phyloP scores from a whole-genome alignment of 2,113 vertebrate genomes.

The Abramis brama region DNA sequence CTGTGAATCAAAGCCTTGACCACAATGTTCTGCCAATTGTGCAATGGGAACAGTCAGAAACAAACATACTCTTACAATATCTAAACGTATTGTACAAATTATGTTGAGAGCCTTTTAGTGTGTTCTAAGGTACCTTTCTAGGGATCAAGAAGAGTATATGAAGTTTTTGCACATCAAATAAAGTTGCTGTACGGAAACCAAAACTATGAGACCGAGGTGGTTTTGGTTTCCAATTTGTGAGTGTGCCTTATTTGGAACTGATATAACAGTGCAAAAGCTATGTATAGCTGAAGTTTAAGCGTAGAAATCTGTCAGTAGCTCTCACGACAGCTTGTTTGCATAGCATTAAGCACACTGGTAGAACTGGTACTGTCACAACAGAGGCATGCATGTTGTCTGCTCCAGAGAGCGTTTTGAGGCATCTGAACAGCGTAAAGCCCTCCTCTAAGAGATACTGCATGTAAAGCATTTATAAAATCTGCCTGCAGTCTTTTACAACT shows the following conservation, averaged over 20 bases:
- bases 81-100: not conserved
- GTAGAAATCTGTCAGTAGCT: slow-evolving; percentile 26
- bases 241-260: slow-evolving; percentile 1
- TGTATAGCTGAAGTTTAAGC: slow-evolving; percentile 21
- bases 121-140: not conserved
- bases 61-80: not conserved
- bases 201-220: not conserved
- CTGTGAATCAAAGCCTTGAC: not conserved
- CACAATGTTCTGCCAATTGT: not conserved
- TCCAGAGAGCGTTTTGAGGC: slow-evolving; percentile 29
- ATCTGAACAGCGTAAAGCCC: slow-evolving; percentile 37
- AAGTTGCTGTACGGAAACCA: not conserved
- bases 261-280: not conserved
- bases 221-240: slow-evolving; percentile 2
- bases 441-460: slow-evolving; percentile 26
- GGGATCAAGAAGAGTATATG: not conserved
- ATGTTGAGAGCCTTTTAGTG: not conserved
- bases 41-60: not conserved
- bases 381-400: slow-evolving; percentile 18
- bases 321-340: slow-evolving; percentile 41
- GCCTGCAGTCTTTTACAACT: slow-evolving; percentile 20
- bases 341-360: slow-evolving; percentile 34
- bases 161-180: not conserved
- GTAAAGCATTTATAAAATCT: slow-evolving; percentile 27
- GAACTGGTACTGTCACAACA: slow-evolving; percentile 47